phyloP scores from a whole-genome alignment of 2,113 vertebrate species.

The Ptilorrhoa leucosticta region DNA sequence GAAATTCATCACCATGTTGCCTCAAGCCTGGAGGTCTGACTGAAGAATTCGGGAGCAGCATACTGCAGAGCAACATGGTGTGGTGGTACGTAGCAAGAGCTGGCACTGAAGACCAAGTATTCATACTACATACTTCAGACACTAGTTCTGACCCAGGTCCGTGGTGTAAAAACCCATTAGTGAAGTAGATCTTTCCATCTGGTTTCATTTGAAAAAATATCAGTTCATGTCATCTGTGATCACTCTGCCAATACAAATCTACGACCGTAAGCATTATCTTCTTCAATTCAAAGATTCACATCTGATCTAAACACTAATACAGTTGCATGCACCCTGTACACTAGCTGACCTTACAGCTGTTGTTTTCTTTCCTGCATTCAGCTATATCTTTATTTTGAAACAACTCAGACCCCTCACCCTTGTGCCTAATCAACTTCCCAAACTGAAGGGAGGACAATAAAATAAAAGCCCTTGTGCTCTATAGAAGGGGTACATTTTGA shows the following conservation, averaged over 20 bases:
- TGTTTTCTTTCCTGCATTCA: background rate
- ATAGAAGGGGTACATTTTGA: background rate
- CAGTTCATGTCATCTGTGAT: background rate
- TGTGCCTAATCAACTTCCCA: background rate
- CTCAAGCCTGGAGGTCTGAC: background rate
- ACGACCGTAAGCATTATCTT: rapidly evolving
- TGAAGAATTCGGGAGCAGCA: background rate
- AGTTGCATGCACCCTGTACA: background rate
- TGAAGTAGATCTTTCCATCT: background rate
- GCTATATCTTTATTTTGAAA: background rate
- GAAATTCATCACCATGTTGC: background rate
- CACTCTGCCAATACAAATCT: background rate
- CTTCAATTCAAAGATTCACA: background rate
- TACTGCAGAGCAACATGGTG: background rate
- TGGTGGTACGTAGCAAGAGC: background rate
- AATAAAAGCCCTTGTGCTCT: background rate
- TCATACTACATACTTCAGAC: background rate
- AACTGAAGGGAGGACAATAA: background rate
- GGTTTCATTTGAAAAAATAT: background rate
- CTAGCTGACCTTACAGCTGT: background rate
- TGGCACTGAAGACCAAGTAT: background rate
- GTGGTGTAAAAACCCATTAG: background rate
- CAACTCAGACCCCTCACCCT: background rate
- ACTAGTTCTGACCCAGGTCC: background rate
- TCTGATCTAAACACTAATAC: background rate